Evolutionary conservation across 2,113 vertebrate genomes (phyloP).

Genomic region (Silurus meridionalis): DNA sequence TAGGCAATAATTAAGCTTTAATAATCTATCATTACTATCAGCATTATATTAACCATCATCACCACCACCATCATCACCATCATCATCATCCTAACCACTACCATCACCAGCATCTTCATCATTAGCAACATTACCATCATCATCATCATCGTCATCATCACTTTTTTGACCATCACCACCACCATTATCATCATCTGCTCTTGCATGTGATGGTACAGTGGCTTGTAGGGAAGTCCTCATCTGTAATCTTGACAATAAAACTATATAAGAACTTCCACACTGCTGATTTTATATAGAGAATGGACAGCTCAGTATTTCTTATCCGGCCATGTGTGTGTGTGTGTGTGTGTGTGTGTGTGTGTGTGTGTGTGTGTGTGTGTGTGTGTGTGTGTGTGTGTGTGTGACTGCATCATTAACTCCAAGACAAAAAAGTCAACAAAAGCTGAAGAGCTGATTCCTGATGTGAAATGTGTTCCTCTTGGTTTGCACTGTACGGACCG

Average conservation of each 20-base stretch:
- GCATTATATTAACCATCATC: too few relatives aligned
- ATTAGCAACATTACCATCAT: too few relatives aligned
- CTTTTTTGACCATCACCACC: too few relatives aligned
- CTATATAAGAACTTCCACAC: neutral
- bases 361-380: too few relatives aligned
- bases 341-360: too few relatives aligned
- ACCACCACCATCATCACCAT: too few relatives aligned
- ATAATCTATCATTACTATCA: neutral
- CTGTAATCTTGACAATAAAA: neutral
- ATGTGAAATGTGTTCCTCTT: neutral
- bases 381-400: neutral
- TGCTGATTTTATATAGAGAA: neutral
- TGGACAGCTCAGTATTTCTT: neutral
- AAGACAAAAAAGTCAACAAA: constrained; percentile 9
- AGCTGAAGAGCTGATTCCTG: neutral
- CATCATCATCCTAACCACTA: too few relatives aligned
- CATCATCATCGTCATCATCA: too few relatives aligned
- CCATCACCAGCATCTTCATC: too few relatives aligned
- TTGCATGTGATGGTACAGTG: too few relatives aligned
- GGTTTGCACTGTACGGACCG: neutral
- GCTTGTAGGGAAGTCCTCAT: too few relatives aligned
- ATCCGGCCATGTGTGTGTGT: neutral
- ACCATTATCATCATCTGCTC: too few relatives aligned
- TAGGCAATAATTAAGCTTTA: neutral
- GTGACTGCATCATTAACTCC: constrained; percentile 7